Evolutionary conservation across 2,113 vertebrate genomes (phyloP), one percentile per base, ranked within the genome.

Genomic region (Athene noctua): DNA sequence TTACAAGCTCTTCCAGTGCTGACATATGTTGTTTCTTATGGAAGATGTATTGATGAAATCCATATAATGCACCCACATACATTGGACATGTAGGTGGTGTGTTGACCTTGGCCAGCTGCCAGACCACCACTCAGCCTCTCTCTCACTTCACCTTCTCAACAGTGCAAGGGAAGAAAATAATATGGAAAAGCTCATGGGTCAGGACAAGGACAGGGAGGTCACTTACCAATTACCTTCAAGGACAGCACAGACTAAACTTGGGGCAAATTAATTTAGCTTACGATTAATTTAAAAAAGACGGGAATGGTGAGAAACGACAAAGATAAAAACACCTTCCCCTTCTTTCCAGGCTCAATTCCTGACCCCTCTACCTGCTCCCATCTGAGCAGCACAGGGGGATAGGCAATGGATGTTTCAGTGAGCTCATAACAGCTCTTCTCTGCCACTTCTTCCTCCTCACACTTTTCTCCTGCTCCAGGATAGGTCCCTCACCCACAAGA

Each of bases 331-430:
- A 29, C 11, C 10, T 38, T 15, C 8, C 12, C 21, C 13, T 62
- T 36, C 38, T 79, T 71, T 13, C 19, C 18, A 80, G 54, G 3
- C 7, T 83, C 20, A 70, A 26, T 22, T 80, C 44, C 54, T 73
- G 14, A 42, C 4, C 58, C 1, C 4, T 59, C 10, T 54, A 13
- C 20, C 10, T 75, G 9, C 13, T 32, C 2, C 9, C 2, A 1
- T 2, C 4, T 18, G 23, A 26, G 3, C 0, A 0, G 42, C 1
- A 3, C 44, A 66, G 12, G 9, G 2, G 1, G 3, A 23, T 30
- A 23, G 4, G 6, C 13, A 77, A 40, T 7, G 5, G 7, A 26
- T 49, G 7, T n/a, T 71, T 30, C 17, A 44, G 4, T 20, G 38
- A 12, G 6, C 40, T 44, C 15, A 3, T 40, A 87, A 34, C 4